Percentiles rank a stretch among this genome's conserved stretches.
Conservation (phyloP, 1,140 invertebrate genomes). For the Eumeta japonica region DNA sequence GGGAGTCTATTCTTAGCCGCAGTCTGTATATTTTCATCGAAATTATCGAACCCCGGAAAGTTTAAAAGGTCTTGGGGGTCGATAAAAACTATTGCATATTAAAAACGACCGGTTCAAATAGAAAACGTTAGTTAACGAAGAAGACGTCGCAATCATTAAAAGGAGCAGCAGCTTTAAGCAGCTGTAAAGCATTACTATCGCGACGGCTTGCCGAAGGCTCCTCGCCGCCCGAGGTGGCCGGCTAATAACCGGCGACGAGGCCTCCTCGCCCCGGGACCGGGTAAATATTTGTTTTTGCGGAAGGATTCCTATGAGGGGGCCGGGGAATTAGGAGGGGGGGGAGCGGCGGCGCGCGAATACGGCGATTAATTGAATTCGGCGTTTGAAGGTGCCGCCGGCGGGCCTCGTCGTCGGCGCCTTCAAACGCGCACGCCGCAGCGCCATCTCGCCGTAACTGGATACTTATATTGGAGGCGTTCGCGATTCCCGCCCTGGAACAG, state of each 20-base stretch:
- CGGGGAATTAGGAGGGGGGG: too few relatives aligned
- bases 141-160: too few relatives aligned
- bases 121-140: too few relatives aligned
- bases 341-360: slow-evolving; percentile 40
- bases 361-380: slow-evolving; percentile 56
- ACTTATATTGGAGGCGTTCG: slow-evolving; percentile 27
- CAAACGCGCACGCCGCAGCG: slow-evolving; percentile 10
- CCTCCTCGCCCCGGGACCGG: slow-evolving; percentile 15
- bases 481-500: not conserved
- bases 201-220: too few relatives aligned
- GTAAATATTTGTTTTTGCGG: slow-evolving; percentile 52
- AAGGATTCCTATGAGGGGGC: slow-evolving; percentile 38
- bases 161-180: too few relatives aligned
- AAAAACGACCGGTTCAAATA: too few relatives aligned
- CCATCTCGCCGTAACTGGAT: slow-evolving; percentile 40
- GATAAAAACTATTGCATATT: too few relatives aligned
- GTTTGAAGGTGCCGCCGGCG: slow-evolving; percentile 41
- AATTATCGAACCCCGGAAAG: too few relatives aligned
- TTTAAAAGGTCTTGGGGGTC: too few relatives aligned
- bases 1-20: too few relatives aligned
- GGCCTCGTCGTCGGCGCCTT: slow-evolving; percentile 46
- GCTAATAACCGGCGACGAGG: slow-evolving; percentile 48
- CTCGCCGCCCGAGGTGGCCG: slow-evolving; percentile 16
- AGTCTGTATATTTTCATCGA: too few relatives aligned
- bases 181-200: too few relatives aligned